Percentiles rank a stretch among this genome's conserved stretches.
Conservation (phyloP, 2,888 invertebrate genomes). For the Eupithecia vulgata region DNA sequence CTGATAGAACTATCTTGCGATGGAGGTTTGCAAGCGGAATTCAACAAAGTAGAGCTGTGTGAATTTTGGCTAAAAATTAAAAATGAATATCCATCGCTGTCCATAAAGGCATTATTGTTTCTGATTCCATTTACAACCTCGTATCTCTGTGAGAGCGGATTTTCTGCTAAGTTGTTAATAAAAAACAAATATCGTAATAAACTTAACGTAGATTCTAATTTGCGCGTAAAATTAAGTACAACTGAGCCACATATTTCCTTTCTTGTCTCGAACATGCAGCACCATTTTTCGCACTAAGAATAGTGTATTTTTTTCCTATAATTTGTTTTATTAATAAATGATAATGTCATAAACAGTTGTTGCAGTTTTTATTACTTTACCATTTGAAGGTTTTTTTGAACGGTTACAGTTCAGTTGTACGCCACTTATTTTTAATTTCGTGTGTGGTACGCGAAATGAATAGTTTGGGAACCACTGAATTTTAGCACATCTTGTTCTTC, state of each 20-base stretch:
- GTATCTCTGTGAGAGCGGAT: background rate
- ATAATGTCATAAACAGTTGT: background rate
- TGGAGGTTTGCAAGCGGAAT: too few relatives aligned
- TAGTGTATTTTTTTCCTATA: background rate
- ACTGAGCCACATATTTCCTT: background rate
- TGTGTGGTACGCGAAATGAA: too few relatives aligned
- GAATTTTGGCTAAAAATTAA: background rate
- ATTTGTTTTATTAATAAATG: background rate
- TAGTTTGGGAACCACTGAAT: too few relatives aligned
- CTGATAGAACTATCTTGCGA: too few relatives aligned
- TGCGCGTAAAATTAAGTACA: background rate
- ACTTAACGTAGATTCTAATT: background rate
- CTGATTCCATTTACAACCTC: background rate
- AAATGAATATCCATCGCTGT: background rate
- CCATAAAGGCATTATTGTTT: too few relatives aligned
- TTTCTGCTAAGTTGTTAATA: background rate
- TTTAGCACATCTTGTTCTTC: too few relatives aligned
- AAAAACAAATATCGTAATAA: background rate
- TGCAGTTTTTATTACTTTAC: background rate
- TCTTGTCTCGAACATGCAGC: background rate
- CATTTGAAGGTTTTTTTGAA: background rate
- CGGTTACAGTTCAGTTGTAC: background rate
- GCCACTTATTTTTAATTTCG: background rate
- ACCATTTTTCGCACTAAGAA: background rate
- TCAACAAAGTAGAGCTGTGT: background rate